Base-by-base conservation (phyloP, 1,140 invertebrate species). In the Myzus persicae region DNA sequence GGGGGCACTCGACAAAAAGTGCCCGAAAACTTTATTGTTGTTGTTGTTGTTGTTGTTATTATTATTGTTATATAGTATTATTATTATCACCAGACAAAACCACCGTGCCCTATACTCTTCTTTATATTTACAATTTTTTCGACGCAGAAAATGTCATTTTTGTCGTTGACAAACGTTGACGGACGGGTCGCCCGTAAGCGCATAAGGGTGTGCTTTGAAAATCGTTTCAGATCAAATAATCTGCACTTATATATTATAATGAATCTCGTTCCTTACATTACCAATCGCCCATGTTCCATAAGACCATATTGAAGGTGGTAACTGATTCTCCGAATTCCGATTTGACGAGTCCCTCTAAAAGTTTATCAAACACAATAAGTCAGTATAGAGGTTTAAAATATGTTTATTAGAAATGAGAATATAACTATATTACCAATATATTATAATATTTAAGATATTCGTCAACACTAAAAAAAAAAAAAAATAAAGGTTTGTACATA, bases 1-100 rank as follows among this genome's bases (percentile, higher is more conserved):
- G 8, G 26, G 36, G 88, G 51, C 85, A 46, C n/a, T 46, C 11
- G 40, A 87, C 40, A 31, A 87, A 87, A 87, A 87, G 40, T 40
- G 7, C 85, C 85, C 44, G 59, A 36, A 88, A 88, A 88, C 85
- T n/a, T 88, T 46, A 20, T 48, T n/a, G 5, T 46, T n/a, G 42
- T 88, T n/a, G 18, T 88, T n/a, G 85, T 88, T 88, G 20, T 88
- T 48, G 7, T 88, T 88, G 5, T 87, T 87, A n/a, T 88, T 87
- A 14, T n/a, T 87, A 26, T 31, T 87, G 31, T 3, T 87, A 87
- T 87, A 46, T 85, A 42, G 31, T 67, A 67, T 67, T 76, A 76
- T 76, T 76, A 36, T n/a, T 76, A n/a, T n/a, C 59, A 76, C n/a
- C 59, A 76, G 59, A 76, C n/a, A 76, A 76, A 76, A n/a, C 59